Conservation (phyloP, 2,888 invertebrate species). For the Erynnis tages region DNA sequence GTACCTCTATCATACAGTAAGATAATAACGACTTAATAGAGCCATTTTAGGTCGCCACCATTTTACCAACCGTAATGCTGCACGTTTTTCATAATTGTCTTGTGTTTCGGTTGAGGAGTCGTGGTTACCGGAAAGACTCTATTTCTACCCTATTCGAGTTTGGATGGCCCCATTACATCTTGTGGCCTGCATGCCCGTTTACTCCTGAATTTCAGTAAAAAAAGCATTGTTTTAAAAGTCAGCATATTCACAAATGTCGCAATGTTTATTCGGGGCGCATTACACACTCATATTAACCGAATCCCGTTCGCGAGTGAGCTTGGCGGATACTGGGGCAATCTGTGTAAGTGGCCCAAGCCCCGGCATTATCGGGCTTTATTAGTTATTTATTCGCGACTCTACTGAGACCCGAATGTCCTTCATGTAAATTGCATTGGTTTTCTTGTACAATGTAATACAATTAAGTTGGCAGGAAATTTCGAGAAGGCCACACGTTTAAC, state of each 20-base stretch:
- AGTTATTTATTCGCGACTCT: conserved; percentile 64
- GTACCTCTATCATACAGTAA: too few species aligned
- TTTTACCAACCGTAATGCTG: too few species aligned
- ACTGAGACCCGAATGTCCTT: conserved; percentile 45
- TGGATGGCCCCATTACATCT: too few species aligned
- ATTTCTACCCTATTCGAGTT: too few species aligned
- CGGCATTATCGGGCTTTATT: conserved; percentile 68
- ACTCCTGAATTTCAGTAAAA: too few species aligned
- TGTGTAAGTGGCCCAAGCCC: conserved; percentile 68
- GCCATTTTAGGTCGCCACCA: too few species aligned
- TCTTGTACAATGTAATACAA: conserved; percentile 13
- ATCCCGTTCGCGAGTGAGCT: conserved; percentile 53
- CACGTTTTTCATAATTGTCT: too few species aligned
- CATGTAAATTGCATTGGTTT: conserved; percentile 62
- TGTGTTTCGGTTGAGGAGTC: too few species aligned
- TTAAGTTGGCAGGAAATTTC: conserved; percentile 1
- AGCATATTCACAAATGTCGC: neutral
- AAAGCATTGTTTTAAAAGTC: too few species aligned
- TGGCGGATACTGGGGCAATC: conserved; percentile 60
- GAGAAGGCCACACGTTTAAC: neutral
- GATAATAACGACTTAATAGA: too few species aligned
- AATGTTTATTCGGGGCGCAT: conserved; percentile 61
- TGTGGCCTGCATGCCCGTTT: too few species aligned
- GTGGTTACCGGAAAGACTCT: too few species aligned
- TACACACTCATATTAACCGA: conserved; percentile 64